Conservation (phyloP, 2,113 vertebrate genomes). For the Telmatochromis brichardi region DNA sequence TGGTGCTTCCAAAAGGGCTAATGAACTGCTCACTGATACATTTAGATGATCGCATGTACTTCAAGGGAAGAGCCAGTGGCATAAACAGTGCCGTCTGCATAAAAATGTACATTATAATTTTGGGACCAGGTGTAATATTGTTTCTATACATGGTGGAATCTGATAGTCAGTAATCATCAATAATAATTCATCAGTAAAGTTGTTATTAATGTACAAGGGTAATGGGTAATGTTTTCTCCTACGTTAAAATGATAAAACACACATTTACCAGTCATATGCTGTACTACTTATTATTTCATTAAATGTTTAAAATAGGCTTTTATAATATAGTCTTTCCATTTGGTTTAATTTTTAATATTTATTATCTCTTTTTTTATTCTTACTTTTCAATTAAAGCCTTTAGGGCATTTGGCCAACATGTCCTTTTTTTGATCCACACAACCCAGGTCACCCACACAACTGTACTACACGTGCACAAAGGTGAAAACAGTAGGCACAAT, state of each 20-base stretch:
- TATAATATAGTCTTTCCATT: neutral
- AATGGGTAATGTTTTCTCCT: neutral
- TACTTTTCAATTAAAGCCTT: neutral
- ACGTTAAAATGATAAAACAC: neutral
- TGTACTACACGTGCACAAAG: slow-evolving; percentile 1
- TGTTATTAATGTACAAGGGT: neutral
- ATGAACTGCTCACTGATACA: neutral
- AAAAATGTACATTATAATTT: neutral
- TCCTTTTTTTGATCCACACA: neutral
- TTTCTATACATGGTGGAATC: neutral
- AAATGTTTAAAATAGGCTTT: neutral
- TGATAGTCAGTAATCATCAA: neutral
- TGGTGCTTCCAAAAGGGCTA: neutral
- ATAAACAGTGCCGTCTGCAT: neutral
- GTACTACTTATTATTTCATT: neutral
- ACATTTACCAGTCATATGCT: neutral
- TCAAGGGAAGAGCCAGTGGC: neutral
- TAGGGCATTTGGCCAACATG: neutral
- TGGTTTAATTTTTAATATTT: neutral
- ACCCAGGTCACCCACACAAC: neutral
- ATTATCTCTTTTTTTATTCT: neutral
- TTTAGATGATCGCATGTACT: neutral
- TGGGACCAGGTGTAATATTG: neutral
- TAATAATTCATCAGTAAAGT: neutral
- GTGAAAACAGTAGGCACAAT: slow-evolving; percentile 23